Base-by-base conservation (phyloP, 2,113 vertebrate genomes). In the Drymodes brunneopygia region DNA sequence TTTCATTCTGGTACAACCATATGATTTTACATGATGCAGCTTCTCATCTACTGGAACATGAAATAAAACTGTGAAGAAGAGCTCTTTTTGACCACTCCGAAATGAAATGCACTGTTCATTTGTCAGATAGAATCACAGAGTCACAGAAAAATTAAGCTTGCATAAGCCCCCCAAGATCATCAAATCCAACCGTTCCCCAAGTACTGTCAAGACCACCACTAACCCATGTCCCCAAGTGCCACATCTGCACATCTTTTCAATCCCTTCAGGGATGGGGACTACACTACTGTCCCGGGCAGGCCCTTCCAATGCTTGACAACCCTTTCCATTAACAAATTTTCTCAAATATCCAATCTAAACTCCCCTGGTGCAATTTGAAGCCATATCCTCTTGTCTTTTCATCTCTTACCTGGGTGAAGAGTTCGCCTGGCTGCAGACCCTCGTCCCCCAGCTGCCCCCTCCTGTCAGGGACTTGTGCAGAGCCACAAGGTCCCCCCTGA, bases 391-490 rank as follows among this genome's bases (percentile, higher is more conserved):
- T 15, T 27, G 6, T 18, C 10, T 33, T 73, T 23, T 58, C 33
- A 5, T 6, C 21, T 50, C 4, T 66, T 38, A 16, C 4, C 10
- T 36, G 4, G 3, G 12, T 36, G 22, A 17, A 56, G 35, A 27
- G 22, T 7, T 0, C 2, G 7, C 7, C 7, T 42, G 36, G 6
- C 24, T 19, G 6, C 35, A 50, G 12, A 42, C n/a, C n/a, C n/a
- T n/a, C n/a, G n/a, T n/a, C 6, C 27, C 33, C 10, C 0, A 0
- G 28, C 64, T 79, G 12, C 4, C 21, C 18, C 21, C 31, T 31
- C 50, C 58, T 36, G 21, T 1, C 22, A 57, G 22, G 29, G 66
- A 50, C 7, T 0, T 72, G 25, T 40, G 58, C 24, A 57, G 31
- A 87, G 24, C 23, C 6, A 70, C 12, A 61, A 48, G 24, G 16